A percentile compares a stretch with the other conserved stretches of the same genome.
Conservation (phyloP, 2,888 invertebrate genomes). For the Balanococcus diminutus region DNA sequence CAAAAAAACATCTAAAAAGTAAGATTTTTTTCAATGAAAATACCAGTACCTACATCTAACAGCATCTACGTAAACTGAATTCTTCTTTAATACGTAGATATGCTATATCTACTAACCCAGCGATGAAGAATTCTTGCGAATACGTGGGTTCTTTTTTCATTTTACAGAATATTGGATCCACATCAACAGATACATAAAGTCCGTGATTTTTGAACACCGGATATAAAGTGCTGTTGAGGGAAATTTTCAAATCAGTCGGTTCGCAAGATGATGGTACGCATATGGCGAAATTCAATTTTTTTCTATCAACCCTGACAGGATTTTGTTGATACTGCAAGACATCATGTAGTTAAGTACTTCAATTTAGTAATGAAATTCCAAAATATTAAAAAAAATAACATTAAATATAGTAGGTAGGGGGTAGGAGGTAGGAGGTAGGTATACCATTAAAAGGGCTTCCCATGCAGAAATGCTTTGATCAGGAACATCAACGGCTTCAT, state of each 20-base stretch:
- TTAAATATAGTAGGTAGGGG: no score
- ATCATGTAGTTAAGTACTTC: neutral
- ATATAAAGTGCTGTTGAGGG: constrained; percentile 58
- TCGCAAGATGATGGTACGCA: constrained; percentile 58
- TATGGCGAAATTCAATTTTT: constrained; percentile 57
- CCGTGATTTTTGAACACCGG: constrained; percentile 52
- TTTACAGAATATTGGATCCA: constrained; percentile 50
- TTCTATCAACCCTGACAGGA: constrained; percentile 49
- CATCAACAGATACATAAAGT: constrained; percentile 49
- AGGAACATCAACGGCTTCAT: neutral
- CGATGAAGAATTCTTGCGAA: constrained; percentile 45
- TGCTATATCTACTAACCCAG: constrained; percentile 41
- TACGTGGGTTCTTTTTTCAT: constrained; percentile 36
- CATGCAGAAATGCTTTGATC: constrained; percentile 20
- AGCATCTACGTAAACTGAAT: neutral
- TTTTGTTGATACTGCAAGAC: constrained; percentile 46
- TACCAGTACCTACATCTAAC: no score
- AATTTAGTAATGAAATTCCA: neutral
- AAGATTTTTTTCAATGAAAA: no score
- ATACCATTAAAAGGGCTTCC: constrained; percentile 36
- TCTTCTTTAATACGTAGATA: neutral
- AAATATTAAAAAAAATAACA: neutral
- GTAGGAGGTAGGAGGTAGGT: no score
- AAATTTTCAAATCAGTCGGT: constrained; percentile 56
- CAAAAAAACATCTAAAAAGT: constrained; percentile 20